Percentiles rank a stretch among this genome's conserved stretches.
Conservation (phyloP, 2,113 vertebrate genomes). For the Loxodonta africana region DNA sequence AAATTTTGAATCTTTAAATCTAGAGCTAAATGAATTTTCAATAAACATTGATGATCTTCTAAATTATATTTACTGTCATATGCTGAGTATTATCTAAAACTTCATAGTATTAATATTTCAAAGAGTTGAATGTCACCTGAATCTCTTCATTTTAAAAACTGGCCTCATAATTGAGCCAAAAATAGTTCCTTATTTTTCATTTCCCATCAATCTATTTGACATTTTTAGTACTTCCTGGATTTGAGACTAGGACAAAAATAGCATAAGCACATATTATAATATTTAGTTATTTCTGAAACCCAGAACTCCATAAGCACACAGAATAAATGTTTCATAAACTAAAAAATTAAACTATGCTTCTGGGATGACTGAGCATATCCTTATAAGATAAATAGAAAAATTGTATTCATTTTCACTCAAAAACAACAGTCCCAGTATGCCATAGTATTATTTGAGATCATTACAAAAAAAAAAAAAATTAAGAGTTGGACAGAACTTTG, state of each 20-base stretch:
- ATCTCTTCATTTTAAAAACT: slow-evolving; percentile 59
- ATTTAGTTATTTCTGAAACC: slow-evolving; percentile 46
- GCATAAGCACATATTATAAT: slow-evolving; percentile 8
- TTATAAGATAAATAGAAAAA: slow-evolving; percentile 38
- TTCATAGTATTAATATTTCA: slow-evolving; percentile 54
- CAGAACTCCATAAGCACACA: not conserved
- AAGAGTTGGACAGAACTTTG: not conserved
- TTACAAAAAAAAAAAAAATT: not conserved
- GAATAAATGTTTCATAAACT: slow-evolving; percentile 49
- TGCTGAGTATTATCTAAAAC: slow-evolving; percentile 43
- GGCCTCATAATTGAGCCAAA: slow-evolving; percentile 26
- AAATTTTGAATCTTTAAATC: slow-evolving; percentile 33
- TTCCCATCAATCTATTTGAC: slow-evolving; percentile 64
- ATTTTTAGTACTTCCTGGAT: slow-evolving; percentile 67
- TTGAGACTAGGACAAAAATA: slow-evolving; percentile 63
- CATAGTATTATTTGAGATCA: not conserved
- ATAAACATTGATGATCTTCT: slow-evolving; percentile 10
- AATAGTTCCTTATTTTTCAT: slow-evolving; percentile 71
- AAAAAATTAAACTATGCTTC: not conserved
- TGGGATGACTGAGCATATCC: not conserved
- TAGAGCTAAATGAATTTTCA: slow-evolving; percentile 20
- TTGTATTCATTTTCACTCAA: not conserved
- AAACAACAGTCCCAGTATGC: not conserved
- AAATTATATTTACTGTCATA: slow-evolving; percentile 44
- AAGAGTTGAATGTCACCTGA: slow-evolving; percentile 33